Evolutionary conservation across 1,140 invertebrate genomes (phyloP), one percentile per base, ranked within the genome.

Genomic region (Idris sp.): DNA sequence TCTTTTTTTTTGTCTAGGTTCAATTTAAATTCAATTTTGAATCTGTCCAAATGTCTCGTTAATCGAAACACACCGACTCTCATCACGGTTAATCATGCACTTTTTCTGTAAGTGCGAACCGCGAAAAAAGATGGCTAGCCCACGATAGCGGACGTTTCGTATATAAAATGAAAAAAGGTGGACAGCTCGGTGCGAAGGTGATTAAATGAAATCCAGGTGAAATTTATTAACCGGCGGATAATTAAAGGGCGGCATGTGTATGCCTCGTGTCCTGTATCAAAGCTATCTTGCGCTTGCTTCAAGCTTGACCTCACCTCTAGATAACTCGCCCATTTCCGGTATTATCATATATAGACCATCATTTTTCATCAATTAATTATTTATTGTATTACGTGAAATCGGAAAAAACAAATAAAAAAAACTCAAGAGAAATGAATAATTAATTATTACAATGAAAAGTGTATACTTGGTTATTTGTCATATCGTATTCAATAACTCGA

Each of bases 151-250:
- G 65, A 56, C 49, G 62, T 65, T 72, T 68, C 61, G 46, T 14
- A 56, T n/a, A n/a, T 46, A 44, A 67, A 77, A 65, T 58, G 49
- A 62, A 74, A 76, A 72, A 74, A 58, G 61, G 53, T 30, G 54
- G 69, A 71, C 48, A 67, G 61, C 40, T 72, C 54, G 65, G 65
- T 41, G 74, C 74, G 74, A 71, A 74, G 61, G 74, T 75, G 77
- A 80, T 80, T 78, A 80, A 81, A 79, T 79, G 77, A 81, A 80
- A 80, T 78, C 51, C 79, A 75, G 56, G 68, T 77, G 79, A 83
- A 83, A 84, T 84, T 83, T 84, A 84, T 84, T 83, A 83, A 76
- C 74, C 68, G 56, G 40, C 33, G 76, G 43, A 78, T 83, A 83
- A 85, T 84, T 83, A 80, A 81, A 81, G 79, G 76, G 76, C 76